Evolutionary conservation across 2,797 vertebrate species (phyloP).

Genomic region (Sphaeramia orbicularis): DNA sequence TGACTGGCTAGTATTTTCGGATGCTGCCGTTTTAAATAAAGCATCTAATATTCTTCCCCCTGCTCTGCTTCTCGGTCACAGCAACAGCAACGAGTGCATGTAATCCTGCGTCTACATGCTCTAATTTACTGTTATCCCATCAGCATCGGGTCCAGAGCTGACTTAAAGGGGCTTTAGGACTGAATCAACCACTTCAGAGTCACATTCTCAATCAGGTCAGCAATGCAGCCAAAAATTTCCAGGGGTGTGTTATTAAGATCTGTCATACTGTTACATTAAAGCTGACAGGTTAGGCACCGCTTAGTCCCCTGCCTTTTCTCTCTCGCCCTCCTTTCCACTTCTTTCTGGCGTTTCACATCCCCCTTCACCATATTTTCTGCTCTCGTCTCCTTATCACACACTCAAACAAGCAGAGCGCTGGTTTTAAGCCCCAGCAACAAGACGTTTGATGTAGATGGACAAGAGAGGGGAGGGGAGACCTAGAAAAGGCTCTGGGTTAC

Average conservation of each 20-base stretch:
- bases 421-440: slow-evolving; percentile 56
- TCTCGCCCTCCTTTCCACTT: not conserved
- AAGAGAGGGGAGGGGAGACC: slow-evolving; percentile 37
- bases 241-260: too few species aligned
- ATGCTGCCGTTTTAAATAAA: slow-evolving; percentile 57
- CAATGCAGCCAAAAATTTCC: too few species aligned
- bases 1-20: slow-evolving; percentile 47
- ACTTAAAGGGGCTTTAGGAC: slow-evolving; percentile 36
- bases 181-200: slow-evolving; percentile 19
- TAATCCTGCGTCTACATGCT: slow-evolving; percentile 54
- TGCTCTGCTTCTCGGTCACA: slow-evolving; percentile 23
- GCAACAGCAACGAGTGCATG: not conserved
- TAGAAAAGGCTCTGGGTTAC: slow-evolving; percentile 44
- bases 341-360: slow-evolving; percentile 32
- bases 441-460: slow-evolving; percentile 46
- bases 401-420: slow-evolving; percentile 29
- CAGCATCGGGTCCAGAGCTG: slow-evolving; percentile 38
- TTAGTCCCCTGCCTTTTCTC: too few species aligned
- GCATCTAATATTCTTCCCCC: slow-evolving; percentile 35
- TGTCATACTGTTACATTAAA: too few species aligned
- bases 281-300: too few species aligned
- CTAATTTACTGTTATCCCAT: slow-evolving; percentile 29
- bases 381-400: slow-evolving; percentile 38
- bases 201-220: too few species aligned
- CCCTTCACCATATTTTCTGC: not conserved